A percentile compares a stretch with the other conserved stretches of the same genome.
phyloP scores from a whole-genome alignment of 2,888 invertebrate genomes.

The Linnaemya tessellans region DNA sequence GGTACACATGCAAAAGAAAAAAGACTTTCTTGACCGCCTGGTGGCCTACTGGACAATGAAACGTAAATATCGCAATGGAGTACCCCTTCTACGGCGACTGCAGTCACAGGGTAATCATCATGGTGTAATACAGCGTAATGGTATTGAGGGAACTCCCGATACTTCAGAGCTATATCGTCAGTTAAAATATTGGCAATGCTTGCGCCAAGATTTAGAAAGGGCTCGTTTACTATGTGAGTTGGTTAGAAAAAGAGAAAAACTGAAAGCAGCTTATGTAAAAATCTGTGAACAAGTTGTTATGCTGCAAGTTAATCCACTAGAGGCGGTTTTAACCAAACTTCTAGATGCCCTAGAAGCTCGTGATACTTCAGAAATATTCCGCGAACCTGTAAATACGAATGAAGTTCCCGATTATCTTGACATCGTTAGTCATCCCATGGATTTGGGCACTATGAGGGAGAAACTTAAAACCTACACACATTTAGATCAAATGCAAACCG shows the following conservation, averaged over 20 bases:
- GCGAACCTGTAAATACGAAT: slow-evolving; percentile 94
- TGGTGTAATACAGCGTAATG: slow-evolving; percentile 84
- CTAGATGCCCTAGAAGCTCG: slow-evolving; percentile 90
- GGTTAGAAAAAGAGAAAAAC: slow-evolving; percentile 96
- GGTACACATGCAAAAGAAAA: slow-evolving; percentile 89
- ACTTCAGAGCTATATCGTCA: slow-evolving; percentile 92
- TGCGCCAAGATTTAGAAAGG: slow-evolving; percentile 96
- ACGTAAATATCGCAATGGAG: slow-evolving; percentile 96
- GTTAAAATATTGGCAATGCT: slow-evolving; percentile 95
- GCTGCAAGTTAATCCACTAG: slow-evolving; percentile 91
- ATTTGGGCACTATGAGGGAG: slow-evolving; percentile 93
- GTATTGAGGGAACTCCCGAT: slow-evolving; percentile 86
- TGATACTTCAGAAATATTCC: slow-evolving; percentile 94
- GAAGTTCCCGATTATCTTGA: slow-evolving; percentile 96
- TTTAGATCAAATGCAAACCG: slow-evolving; percentile 91
- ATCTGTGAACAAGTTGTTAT: slow-evolving; percentile 91
- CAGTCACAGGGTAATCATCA: slow-evolving; percentile 86
- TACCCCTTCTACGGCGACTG: slow-evolving; percentile 93
- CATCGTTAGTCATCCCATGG: slow-evolving; percentile 94
- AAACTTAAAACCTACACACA: slow-evolving; percentile 89
- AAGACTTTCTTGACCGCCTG: slow-evolving; percentile 93
- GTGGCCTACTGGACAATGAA: slow-evolving; percentile 99
- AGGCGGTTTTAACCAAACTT: slow-evolving; percentile 90
- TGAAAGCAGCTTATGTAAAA: slow-evolving; percentile 94
- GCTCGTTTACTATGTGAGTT: slow-evolving; percentile 95